phyloP scores from a whole-genome alignment of 2,797 vertebrate genomes.

The Prunella strophiata region DNA sequence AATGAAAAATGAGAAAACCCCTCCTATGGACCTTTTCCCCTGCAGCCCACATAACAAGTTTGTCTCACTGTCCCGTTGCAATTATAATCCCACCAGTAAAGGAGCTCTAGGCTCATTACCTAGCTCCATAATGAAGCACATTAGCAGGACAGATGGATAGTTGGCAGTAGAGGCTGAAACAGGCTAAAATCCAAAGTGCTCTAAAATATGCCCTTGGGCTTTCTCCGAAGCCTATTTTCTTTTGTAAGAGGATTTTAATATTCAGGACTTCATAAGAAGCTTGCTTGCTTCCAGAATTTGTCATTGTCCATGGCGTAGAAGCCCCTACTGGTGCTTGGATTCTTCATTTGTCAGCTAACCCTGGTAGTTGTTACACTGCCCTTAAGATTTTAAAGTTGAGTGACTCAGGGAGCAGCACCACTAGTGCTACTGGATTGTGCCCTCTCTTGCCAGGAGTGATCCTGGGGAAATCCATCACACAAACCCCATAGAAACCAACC shows the following conservation, averaged over 20 bases:
- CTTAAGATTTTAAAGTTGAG: background rate
- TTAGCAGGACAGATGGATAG: slow-evolving; percentile 53
- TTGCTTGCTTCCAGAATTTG: background rate
- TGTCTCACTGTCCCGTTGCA: background rate
- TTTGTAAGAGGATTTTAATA: slow-evolving; percentile 32
- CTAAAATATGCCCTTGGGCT: slow-evolving; percentile 38
- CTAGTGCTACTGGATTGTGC: background rate
- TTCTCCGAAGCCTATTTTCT: background rate
- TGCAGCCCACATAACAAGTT: background rate
- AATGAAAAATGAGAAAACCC: background rate
- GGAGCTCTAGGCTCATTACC: slow-evolving; percentile 21
- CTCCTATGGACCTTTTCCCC: background rate
- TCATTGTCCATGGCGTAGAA: background rate
- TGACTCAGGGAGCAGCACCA: background rate
- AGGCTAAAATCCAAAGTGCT: slow-evolving; percentile 42
- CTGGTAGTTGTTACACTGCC: too few relatives aligned
- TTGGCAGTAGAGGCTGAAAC: slow-evolving; percentile 28
- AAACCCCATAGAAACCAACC: background rate
- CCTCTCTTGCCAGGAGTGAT: background rate
- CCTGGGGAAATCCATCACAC: background rate
- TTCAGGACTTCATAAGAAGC: background rate
- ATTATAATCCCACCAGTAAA: background rate
- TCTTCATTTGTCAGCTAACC: background rate
- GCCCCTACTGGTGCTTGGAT: background rate
- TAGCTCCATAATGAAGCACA: slow-evolving; percentile 28